These are phyloP conservation scores for Muscicapa striata DNA, from an alignment of 2,797 vertebrate species.

Conservation along the genomic window DNA sequence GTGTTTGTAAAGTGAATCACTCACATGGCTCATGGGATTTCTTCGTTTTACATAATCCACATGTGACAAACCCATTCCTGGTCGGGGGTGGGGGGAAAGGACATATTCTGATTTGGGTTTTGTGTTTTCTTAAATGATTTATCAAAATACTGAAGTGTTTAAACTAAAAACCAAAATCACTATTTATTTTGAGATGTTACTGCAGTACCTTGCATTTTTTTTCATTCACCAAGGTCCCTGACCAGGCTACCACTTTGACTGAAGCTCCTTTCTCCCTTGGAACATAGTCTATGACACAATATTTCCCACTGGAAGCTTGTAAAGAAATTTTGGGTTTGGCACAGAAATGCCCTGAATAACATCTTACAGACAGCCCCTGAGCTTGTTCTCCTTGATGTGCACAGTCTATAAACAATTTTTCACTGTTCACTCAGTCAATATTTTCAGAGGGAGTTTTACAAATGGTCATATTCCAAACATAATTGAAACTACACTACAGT, in stretches of 20 bases:
- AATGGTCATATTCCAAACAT: not conserved
- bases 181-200: not conserved
- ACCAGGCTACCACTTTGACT: not conserved
- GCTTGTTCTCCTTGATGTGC: not conserved
- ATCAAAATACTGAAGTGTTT: not conserved
- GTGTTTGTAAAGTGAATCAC: fast-evolving
- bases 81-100: not conserved
- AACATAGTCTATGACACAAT: not conserved
- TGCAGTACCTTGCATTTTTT: not conserved
- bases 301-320: not conserved
- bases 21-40: not conserved
- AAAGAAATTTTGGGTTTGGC: not conserved
- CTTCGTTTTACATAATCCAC: not conserved
- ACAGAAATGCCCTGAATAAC: not conserved
- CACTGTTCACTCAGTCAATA: not conserved
- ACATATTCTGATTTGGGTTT: not conserved
- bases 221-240: not conserved
- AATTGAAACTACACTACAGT: not conserved
- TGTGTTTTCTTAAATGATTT: not conserved
- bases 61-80: too few species aligned
- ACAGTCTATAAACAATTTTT: not conserved
- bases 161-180: not conserved
- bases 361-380: not conserved
- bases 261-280: not conserved
- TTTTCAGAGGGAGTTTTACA: not conserved